phyloP scores from a whole-genome alignment of 2,113 vertebrate species.

The Patagioenas fasciata region DNA sequence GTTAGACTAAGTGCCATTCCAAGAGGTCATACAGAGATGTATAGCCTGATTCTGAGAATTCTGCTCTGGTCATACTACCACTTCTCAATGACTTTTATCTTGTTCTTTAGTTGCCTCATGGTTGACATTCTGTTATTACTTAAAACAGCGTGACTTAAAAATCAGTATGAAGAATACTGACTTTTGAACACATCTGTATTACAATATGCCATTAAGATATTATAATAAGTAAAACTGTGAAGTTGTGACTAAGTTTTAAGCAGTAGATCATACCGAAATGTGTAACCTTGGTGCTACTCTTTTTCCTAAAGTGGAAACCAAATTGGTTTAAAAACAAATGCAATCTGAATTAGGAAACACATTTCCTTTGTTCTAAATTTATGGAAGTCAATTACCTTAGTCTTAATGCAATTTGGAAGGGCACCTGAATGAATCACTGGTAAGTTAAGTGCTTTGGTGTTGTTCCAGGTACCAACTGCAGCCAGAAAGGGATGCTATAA shows the following conservation, averaged over 20 bases:
- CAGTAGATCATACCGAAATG: background rate
- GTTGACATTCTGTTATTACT: background rate
- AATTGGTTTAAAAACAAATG: background rate
- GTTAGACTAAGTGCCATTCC: background rate
- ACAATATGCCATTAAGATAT: background rate
- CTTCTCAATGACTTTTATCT: background rate
- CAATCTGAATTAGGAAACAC: background rate
- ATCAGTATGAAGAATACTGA: background rate
- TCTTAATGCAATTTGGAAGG: slow-evolving; percentile 19
- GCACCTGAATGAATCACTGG: slow-evolving; percentile 9
- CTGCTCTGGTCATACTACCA: background rate
- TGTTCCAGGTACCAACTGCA: background rate
- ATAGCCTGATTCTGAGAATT: background rate
- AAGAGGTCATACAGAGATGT: background rate
- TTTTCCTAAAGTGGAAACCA: background rate
- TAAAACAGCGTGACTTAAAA: background rate
- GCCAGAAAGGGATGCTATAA: background rate
- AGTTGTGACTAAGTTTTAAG: background rate
- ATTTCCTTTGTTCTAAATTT: slow-evolving; percentile 20
- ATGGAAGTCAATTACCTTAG: background rate
- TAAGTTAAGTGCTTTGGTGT: background rate
- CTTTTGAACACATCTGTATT: background rate
- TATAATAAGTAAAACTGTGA: background rate
- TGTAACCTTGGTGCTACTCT: background rate
- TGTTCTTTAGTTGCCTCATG: background rate